These are phyloP conservation scores for Lamellibrachia luymesi DNA, from an alignment of 1,140 invertebrate species.

Conservation along the genomic window DNA sequence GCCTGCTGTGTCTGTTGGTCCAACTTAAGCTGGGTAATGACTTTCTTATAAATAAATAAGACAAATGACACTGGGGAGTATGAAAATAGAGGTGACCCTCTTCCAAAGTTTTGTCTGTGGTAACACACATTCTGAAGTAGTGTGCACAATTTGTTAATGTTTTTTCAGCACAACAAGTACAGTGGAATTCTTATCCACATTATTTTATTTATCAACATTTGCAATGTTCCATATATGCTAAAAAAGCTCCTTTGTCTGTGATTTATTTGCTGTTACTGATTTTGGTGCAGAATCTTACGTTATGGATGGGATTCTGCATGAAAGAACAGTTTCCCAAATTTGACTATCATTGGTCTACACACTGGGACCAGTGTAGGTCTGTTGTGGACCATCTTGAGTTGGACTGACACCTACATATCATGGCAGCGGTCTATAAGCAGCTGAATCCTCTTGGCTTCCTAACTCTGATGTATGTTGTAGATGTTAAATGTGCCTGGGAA, in stretches of 20 bases:
- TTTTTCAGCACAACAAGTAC: neutral
- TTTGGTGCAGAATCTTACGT: neutral
- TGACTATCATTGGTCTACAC: neutral
- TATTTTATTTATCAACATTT: neutral
- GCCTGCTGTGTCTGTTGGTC: neutral
- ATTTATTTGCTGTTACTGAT: neutral
- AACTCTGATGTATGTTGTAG: neutral
- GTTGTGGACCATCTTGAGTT: neutral
- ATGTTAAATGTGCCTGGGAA: neutral
- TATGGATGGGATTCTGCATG: neutral
- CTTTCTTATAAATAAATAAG: no score
- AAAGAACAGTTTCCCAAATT: neutral
- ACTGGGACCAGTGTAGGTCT: neutral
- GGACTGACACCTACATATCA: neutral
- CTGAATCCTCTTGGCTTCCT: neutral
- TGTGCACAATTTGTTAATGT: neutral
- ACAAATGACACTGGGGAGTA: neutral
- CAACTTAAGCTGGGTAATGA: neutral
- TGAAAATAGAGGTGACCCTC: neutral
- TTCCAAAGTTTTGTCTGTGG: neutral
- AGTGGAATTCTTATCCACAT: neutral
- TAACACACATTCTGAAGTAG: neutral
- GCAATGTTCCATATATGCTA: no score
- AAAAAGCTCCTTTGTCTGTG: neutral
- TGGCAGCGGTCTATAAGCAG: neutral